Conservation (phyloP, 2,797 vertebrate species). For the Artibeus jamaicensis region DNA sequence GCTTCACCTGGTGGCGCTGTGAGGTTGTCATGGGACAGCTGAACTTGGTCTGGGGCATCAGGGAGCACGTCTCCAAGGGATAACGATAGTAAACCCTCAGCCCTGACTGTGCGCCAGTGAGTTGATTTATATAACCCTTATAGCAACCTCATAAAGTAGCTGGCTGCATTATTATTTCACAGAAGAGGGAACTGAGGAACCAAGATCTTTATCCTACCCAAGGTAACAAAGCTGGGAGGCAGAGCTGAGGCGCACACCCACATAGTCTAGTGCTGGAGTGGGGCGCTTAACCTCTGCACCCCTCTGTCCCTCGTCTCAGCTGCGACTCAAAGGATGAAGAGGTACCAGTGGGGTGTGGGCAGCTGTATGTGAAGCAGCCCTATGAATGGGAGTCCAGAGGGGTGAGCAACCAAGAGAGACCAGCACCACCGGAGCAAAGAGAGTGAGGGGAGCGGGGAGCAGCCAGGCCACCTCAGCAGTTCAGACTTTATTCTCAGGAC, state of each 20-base stretch:
- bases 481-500: background rate
- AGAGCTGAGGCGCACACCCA: background rate
- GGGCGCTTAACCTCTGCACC: rapidly evolving
- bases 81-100: background rate
- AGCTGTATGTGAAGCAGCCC: background rate
- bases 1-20: background rate
- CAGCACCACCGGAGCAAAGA: rapidly evolving
- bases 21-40: background rate
- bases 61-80: background rate
- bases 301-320: background rate
- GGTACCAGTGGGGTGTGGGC: rapidly evolving
- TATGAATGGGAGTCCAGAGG: too few species aligned
- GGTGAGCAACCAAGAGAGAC: background rate
- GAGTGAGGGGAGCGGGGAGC: too few species aligned
- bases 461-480: background rate
- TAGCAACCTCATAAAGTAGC: background rate
- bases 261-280: rapidly evolving
- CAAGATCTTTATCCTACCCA: background rate
- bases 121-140: background rate
- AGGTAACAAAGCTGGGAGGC: background rate
- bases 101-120: background rate
- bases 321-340: background rate
- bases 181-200: background rate
- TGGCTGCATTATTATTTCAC: background rate
- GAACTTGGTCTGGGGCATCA: background rate